Evolutionary conservation across 2,113 vertebrate genomes (phyloP).

Genomic region (Callionymus lyra): DNA sequence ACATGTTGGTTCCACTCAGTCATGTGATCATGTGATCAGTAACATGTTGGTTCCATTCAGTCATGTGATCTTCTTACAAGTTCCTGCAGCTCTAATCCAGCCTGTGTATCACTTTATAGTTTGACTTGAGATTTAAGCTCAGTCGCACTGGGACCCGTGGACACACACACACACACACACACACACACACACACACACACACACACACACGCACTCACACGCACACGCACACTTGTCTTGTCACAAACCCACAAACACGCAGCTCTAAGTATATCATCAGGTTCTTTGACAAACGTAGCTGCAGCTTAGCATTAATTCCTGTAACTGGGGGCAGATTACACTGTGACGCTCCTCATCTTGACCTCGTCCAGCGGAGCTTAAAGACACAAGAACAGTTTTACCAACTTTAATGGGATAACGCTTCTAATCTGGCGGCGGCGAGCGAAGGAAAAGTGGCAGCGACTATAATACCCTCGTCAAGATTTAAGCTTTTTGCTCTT

Average conservation of each 20-base stretch:
- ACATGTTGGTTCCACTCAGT: constrained; percentile 8
- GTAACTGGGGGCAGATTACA: constrained; percentile 99
- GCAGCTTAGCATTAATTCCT: constrained; percentile 99
- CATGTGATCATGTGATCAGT: background rate
- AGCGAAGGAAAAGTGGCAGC: constrained; percentile 86
- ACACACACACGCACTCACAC: constrained; percentile 8
- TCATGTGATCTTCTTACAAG: constrained; percentile 22
- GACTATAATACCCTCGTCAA: constrained; percentile 93
- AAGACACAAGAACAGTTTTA: constrained; percentile 99
- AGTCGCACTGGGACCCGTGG: constrained; percentile 72
- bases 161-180: constrained; percentile 42
- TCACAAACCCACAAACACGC: constrained; percentile 88
- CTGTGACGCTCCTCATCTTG: constrained; percentile 96
- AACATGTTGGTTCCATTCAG: constrained; percentile 9
- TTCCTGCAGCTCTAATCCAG: constrained; percentile 48
- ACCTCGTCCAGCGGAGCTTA: constrained; percentile 98
- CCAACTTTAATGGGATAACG: constrained; percentile 99
- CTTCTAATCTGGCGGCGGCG: constrained; percentile 98
- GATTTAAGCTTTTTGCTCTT: constrained; percentile 12
- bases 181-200: constrained; percentile 89
- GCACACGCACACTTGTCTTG: constrained; percentile 33
- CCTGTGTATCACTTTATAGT: constrained; percentile 78
- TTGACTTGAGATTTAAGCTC: constrained; percentile 92
- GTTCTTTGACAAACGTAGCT: constrained; percentile 98
- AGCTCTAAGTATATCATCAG: constrained; percentile 98